Evolutionary conservation across 2,888 invertebrate genomes (phyloP), one percentile per base, ranked within the genome.

Genomic region (Elmis aenea): DNA sequence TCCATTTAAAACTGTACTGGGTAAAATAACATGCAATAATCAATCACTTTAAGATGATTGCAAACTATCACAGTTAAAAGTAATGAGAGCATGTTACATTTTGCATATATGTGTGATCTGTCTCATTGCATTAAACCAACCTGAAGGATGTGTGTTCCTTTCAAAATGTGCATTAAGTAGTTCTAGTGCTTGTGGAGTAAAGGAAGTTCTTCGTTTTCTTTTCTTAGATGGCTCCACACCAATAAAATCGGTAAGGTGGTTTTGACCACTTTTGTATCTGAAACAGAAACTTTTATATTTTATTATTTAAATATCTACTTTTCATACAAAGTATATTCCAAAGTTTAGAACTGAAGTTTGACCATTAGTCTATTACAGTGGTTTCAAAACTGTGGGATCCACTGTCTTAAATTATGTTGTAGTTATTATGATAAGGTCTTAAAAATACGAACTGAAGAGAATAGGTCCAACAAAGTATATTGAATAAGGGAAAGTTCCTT

Each of bases 201-300:
- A 96, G 0, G 95, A 95, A 20, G 96, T 96, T 59, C 96, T 79
- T 57, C 95, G 75, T 72, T 96, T 96, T 57, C 96, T 78, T 63
- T 96, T 96, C 75, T 96, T 96, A 42, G 92, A 92, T 3, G 94
- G 93, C 65, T 95, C 95, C 65, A 92, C 92, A 20, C 94, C 94
- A 55, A 92, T 91, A 68, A 94, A 94, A 64, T 94, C 94, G 44
- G 93, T 92, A 55, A 94, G 76, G 66, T 93, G 93, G 66, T 91
- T 92, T 65, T 91, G 88, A 0, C 92, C 91, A 54, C 87, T 85
- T 52, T 89, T 90, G 70, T 87, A 94, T 75, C 92, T 87, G 74
- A 59, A 80, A 54, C 51, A 51, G 42, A 60, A 57, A 58, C 62
- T 64, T 57, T 49, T 52, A 50, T 45, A 36, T 38, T 46, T 50